A percentile compares a stretch with the other conserved stretches of the same genome.
Evolutionary conservation across 2,113 vertebrate genomes (phyloP).

Genomic region (Pteropus alecto): DNA sequence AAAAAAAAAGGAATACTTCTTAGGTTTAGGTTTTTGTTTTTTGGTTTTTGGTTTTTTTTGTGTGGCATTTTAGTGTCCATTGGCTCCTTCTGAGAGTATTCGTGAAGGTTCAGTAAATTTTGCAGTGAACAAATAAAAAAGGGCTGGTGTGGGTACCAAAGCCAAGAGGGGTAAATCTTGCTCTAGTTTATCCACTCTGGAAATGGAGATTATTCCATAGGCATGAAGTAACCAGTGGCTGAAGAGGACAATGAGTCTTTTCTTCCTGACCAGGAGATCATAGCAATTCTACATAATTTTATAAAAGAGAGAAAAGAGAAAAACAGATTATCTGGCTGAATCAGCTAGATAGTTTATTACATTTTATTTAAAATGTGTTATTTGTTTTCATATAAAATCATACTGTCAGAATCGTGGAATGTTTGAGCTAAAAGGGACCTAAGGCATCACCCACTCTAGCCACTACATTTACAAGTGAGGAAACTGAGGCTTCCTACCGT

Average conservation of each 20-base stretch:
- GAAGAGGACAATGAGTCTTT: conserved; percentile 95
- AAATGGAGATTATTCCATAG: conserved; percentile 98
- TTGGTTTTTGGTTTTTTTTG: not conserved
- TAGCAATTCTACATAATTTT: conserved; percentile 88
- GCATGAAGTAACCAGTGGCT: conserved; percentile 99
- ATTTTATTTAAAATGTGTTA: not conserved
- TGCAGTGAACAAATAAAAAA: conserved; percentile 96
- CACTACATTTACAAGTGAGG: not conserved
- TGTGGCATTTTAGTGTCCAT: conserved; percentile 86
- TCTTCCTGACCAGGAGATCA: conserved; percentile 95
- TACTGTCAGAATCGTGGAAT: not conserved
- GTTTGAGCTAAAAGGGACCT: not conserved
- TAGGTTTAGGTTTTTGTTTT: not conserved
- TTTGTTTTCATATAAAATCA: not conserved
- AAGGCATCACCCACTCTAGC: not conserved
- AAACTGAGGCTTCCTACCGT: not conserved
- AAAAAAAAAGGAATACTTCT: not conserved
- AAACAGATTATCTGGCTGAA: conserved; percentile 17
- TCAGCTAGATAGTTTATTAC: not conserved
- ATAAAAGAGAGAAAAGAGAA: conserved; percentile 40
- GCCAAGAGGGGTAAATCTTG: conserved; percentile 94
- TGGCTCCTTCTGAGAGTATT: conserved; percentile 94
- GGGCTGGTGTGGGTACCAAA: conserved; percentile 93
- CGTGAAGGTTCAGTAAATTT: conserved; percentile 96
- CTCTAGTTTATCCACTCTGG: conserved; percentile 93